Evolutionary conservation across 2,797 vertebrate genomes (phyloP).

Genomic region (Chromis chromis): DNA sequence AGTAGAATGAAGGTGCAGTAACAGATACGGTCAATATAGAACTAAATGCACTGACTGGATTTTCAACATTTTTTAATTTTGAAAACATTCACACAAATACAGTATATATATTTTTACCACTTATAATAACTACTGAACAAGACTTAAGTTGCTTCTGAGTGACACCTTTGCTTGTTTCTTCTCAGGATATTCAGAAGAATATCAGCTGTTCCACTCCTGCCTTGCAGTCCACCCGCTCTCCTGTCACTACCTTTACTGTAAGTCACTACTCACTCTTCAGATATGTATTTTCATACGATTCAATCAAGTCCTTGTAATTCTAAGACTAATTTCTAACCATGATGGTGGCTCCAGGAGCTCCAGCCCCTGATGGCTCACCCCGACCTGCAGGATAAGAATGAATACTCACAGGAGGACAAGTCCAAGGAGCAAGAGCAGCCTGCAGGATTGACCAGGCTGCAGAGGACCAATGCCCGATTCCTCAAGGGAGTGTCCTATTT

Average conservation of each 20-base stretch:
- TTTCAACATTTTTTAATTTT: neutral
- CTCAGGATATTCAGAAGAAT: constrained; percentile 70
- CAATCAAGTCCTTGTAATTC: neutral
- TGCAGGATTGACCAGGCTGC: neutral
- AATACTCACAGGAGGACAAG: constrained; percentile 8
- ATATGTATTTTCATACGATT: neutral
- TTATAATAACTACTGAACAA: neutral
- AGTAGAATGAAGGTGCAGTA: neutral
- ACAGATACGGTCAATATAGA: neutral
- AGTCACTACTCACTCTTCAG: constrained; percentile 9
- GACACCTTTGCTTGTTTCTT: neutral
- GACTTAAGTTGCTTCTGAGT: neutral
- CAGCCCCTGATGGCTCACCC: constrained; percentile 82
- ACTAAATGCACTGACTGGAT: neutral
- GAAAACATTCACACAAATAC: neutral
- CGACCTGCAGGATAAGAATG: constrained; percentile 29
- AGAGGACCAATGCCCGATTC: constrained; percentile 66
- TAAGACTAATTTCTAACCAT: neutral
- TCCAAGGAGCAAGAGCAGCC: constrained; percentile 26
- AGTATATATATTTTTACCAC: neutral
- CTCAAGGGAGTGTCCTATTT: constrained; percentile 85
- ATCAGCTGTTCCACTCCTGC: constrained; percentile 38
- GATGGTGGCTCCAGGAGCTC: constrained; percentile 74
- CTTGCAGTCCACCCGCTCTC: constrained; percentile 6
- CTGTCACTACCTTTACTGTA: constrained; percentile 46